Conservation (phyloP, 2,888 invertebrate genomes). For the Thymelicus lineola region DNA sequence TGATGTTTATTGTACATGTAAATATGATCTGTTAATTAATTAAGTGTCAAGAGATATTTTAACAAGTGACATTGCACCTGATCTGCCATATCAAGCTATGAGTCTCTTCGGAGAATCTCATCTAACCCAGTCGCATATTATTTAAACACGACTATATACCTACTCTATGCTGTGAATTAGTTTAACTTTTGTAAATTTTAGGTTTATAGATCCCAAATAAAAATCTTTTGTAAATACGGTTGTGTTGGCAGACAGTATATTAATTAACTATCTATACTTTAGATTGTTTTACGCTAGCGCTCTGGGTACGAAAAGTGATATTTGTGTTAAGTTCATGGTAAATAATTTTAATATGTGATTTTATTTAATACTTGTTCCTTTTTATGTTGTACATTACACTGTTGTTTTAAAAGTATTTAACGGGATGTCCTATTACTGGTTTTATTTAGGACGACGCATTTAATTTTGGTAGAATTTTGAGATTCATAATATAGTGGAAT, state of each 20-base stretch:
- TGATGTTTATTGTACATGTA: background rate
- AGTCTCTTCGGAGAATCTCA: background rate
- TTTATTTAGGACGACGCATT: slow-evolving; percentile 15
- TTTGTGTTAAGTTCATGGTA: slow-evolving; percentile 13
- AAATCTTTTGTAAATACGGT: slow-evolving; percentile 7
- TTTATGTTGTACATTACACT: background rate
- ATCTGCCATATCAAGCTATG: too few relatives aligned
- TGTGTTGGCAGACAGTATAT: slow-evolving; percentile 4
- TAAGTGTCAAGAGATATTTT: too few relatives aligned
- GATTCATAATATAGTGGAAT: background rate
- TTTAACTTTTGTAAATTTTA: background rate
- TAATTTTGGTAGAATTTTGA: background rate
- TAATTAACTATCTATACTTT: background rate
- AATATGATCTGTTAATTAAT: background rate
- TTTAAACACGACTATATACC: background rate
- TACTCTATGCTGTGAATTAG: slow-evolving; percentile 13
- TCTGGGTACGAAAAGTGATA: slow-evolving; percentile 20
- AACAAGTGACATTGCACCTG: too few relatives aligned
- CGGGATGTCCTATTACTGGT: background rate
- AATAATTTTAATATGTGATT: slow-evolving; percentile 4
- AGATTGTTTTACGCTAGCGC: background rate
- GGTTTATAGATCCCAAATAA: background rate
- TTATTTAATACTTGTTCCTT: slow-evolving; percentile 6
- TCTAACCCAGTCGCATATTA: background rate
- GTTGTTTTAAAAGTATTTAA: background rate